Base-by-base conservation (phyloP, 2,888 invertebrate species). In the Melanophora roralis region DNA sequence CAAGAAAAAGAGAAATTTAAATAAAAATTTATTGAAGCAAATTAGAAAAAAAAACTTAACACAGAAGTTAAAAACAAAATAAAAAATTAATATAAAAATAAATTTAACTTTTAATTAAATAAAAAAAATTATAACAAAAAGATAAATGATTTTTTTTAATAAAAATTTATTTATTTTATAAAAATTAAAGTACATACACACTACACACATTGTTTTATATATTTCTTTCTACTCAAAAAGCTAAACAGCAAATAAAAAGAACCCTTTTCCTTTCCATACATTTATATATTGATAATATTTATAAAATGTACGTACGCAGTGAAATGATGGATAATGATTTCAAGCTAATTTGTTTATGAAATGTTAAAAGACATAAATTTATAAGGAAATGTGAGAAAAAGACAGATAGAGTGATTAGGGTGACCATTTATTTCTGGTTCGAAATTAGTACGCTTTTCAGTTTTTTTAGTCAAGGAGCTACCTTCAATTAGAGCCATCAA, bases 1-100 rank as follows among this genome's bases (percentile, higher is more conserved):
- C 47, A 27, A 23, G 6, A 47, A 14, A 88, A 72, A 82, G 83
- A 65, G 27, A 68, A 76, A 36, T 65, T 62, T 71, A 55, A 74
- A 53, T 9, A 81, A 83, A 74, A 78, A 62, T 69, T 34, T 78
- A 62, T 67, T 34, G 57, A 73, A 67, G 9, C 23, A 59, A 14
- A 34, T 75, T 40, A 40, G 64, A 32, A 21, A 0, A 59, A 68
- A 62, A 38, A 36, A 71, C 51, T 11, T 79, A 78, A 69, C 47
- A 79, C 45, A 68, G 67, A 67, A 36, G 62, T 14, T 62, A 55
- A 11, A 36, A 51, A 14, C 65, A 72, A 72, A 69, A 71, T 23
- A 32, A 57, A 27, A 27, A 6, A n/a, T n/a, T n/a, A n/a, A n/a
- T n/a, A n/a, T n/a, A n/a, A n/a, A n/a, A n/a, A n/a, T 27, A 36